Evolutionary conservation across 2,888 invertebrate species (phyloP).

Genomic region (Harmothoe impar): DNA sequence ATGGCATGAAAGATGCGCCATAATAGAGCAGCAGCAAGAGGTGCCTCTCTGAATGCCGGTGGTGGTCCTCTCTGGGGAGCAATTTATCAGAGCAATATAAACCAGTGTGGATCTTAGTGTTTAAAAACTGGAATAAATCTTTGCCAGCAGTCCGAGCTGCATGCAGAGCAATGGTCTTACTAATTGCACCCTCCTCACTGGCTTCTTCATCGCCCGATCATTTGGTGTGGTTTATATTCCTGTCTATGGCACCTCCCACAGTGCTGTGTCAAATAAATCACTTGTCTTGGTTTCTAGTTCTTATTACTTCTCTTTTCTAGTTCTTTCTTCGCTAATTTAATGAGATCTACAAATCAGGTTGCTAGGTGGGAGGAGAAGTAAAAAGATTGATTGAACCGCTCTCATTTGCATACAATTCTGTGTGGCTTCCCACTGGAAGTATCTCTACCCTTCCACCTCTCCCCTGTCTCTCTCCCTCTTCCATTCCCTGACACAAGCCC

Average conservation of each 20-base stretch:
- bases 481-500: neutral
- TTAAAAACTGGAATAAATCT: constrained; percentile 12
- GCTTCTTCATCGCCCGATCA: neutral
- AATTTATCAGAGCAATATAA: neutral
- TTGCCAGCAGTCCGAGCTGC: neutral
- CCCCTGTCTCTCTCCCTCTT: neutral
- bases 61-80: neutral
- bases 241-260: neutral
- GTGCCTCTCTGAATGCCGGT: neutral
- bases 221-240: neutral
- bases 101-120: neutral
- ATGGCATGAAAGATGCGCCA: no score
- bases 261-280: neutral
- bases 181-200: neutral
- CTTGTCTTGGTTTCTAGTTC: neutral
- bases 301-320: neutral
- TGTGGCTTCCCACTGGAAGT: neutral
- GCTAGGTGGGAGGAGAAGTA: neutral
- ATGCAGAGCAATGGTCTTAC: neutral
- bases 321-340: constrained; percentile 12
- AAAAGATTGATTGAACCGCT: neutral
- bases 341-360: constrained; percentile 14
- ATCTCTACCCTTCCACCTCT: neutral
- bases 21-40: neutral
- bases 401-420: neutral